Base-by-base conservation (phyloP, 2,113 vertebrate genomes). In the Aviceda subcristata region DNA sequence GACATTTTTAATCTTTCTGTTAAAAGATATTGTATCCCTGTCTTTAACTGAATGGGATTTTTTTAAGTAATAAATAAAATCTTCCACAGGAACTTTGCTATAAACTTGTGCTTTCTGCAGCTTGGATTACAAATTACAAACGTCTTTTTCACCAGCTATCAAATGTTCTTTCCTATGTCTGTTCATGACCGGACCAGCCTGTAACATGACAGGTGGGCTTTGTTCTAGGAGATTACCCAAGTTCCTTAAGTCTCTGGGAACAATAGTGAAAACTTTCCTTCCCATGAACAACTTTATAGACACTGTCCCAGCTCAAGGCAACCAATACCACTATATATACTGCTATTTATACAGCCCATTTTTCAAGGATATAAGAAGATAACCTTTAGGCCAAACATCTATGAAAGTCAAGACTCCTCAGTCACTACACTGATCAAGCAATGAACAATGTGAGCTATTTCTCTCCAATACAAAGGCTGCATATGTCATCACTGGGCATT, bases 1-100 rank as follows among this genome's bases (percentile, higher is more conserved):
- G 55, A 93, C 27, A 12, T 93, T 94, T 94, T 81, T 75, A 94
- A 95, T 96, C 88, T 89, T 84, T 88, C 32, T 55, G 9, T 91
- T 89, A 85, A 87, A 89, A 92, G 36, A 30, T 45, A 45, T 57
- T 50, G 67, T 87, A 90, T 48, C 26, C 43, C 15, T 85, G 18
- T 34, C 36, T 85, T 91, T 82, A 59, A 76, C 41, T 20, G 45
- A 76, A 45, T 32, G 16, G 14, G 6, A 87, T 71, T 69, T 87
- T 87, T 91, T 94, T 10, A 6, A 79, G 24, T 64, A 57, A 57
- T 64, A 87, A 53, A 45, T 60, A 79, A 74, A 92, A 38, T 30
- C 24, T 87, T 92, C 41, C 68, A 62, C 20, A 32, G 27, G 24
- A 90, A 56, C 10, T 89, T 64, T 89, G 7, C 29, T 46, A 43